phyloP scores from a whole-genome alignment of 2,888 invertebrate genomes.

The Cosmia pyralina region DNA sequence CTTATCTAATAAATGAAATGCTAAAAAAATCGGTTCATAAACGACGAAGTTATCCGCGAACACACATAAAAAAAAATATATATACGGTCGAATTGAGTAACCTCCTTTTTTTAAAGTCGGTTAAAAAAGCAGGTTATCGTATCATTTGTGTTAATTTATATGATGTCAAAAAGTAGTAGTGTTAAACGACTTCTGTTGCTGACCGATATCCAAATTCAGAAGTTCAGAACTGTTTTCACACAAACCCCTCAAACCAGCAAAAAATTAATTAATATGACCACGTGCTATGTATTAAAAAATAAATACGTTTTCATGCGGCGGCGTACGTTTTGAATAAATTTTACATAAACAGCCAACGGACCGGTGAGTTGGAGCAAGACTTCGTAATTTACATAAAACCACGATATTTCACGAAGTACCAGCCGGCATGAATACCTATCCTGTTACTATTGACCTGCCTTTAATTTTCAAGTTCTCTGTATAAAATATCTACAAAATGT shows the following conservation, averaged over 20 bases:
- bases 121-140: too few species aligned
- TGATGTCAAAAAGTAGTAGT: too few species aligned
- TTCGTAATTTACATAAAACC: constrained; percentile 55
- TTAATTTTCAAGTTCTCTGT: constrained; percentile 50
- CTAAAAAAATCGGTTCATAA: too few species aligned
- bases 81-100: too few species aligned
- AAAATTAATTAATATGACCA: constrained; percentile 40
- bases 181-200: too few species aligned
- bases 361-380: constrained; percentile 44
- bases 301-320: constrained; percentile 42
- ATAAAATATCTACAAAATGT: constrained; percentile 37
- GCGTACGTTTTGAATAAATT: constrained; percentile 63
- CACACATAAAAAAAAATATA: too few species aligned
- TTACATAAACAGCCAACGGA: constrained; percentile 53
- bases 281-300: constrained; percentile 53
- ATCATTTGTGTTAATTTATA: too few species aligned
- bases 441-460: constrained; percentile 51
- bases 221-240: background rate
- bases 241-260: background rate
- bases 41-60: too few species aligned
- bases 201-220: background rate
- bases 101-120: too few species aligned
- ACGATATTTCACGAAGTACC: constrained; percentile 57
- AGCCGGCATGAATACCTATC: constrained; percentile 45
- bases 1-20: too few species aligned